Percentiles rank a stretch among this genome's conserved stretches.
phyloP scores from a whole-genome alignment of 2,113 vertebrate species.

The Microtus oregoni region DNA sequence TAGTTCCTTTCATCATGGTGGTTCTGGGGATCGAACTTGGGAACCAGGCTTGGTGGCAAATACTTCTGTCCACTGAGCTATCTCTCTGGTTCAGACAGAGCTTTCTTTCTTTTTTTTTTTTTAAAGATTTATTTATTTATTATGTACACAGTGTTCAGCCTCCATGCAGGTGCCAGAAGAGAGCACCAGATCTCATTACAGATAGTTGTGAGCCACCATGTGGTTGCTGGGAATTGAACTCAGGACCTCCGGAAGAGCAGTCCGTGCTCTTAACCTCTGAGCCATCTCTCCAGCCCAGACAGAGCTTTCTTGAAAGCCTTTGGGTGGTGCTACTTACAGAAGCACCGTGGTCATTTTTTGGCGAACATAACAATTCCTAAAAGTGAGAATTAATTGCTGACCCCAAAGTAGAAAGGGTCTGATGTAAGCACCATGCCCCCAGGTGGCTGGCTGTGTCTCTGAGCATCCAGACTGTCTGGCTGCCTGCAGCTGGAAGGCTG shows the following conservation, averaged over 20 bases:
- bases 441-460: background rate
- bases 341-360: background rate
- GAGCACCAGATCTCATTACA: too few relatives aligned
- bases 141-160: too few relatives aligned
- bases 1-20: background rate
- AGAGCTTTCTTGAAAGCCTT: background rate
- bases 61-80: background rate
- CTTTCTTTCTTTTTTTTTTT: background rate
- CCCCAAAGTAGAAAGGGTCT: background rate
- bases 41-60: background rate
- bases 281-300: background rate
- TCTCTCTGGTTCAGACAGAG: background rate
- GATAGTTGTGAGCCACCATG: too few relatives aligned
- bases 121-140: too few relatives aligned
- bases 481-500: background rate
- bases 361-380: background rate
- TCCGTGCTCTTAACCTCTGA: too few relatives aligned
- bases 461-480: background rate
- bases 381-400: conserved; percentile 16
- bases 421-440: background rate
- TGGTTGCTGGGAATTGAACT: too few relatives aligned
- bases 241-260: too few relatives aligned
- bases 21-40: background rate
- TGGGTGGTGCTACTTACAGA: background rate
- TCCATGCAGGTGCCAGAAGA: too few relatives aligned